Evolutionary conservation across 2,113 vertebrate genomes (phyloP), one percentile per base, ranked within the genome.

Genomic region (Cathartes aura): DNA sequence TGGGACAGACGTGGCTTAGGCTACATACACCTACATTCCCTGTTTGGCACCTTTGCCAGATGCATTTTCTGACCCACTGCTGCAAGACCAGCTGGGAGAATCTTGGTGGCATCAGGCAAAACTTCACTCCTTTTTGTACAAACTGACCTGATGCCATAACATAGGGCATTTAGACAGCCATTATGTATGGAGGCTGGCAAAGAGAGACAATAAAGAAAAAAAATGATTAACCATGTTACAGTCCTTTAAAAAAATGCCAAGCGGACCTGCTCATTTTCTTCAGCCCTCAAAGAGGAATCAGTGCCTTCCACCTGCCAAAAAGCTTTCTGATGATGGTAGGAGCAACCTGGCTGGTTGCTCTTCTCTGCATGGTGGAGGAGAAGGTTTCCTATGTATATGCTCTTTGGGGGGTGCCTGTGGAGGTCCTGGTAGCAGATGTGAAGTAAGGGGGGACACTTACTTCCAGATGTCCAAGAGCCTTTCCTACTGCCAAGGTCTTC

Each of bases 101-200:
- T 11, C 26, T 45, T 82, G 36, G 8, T 68, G n/a, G 27, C 32
- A 63, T 23, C 12, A 27, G 24, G 32, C 5, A 68, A 50, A 76
- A 20, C 12, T 60, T 73, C 24, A 12, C 26, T 87, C 29, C 18
- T 52, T 70, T 59, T 14, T 34, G 20, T 47, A 56, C 17, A 34
- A 73, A 68, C 19, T 55, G 32, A 83, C 22, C 48, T 22, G 29
- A 29, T 32, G 7, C n/a, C 7, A 2, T 12, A 64, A 56, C 16
- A 34, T 0, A 3, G 40, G 32, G 21, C 5, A 8, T 42, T 62
- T 27, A 52, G 16, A 9, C 0, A 58, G 11, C 27, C 12, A 9
- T 7, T 22, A 32, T 0, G 0, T 13, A 2, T 12, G 14, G 10
- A 8, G 20, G 4, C 9, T 76, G 53, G 18, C 63, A 87, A 81